Percentiles rank a stretch among this genome's conserved stretches.
Evolutionary conservation across 2,888 invertebrate species (phyloP).

Genomic region (Scaptomyza parva): DNA sequence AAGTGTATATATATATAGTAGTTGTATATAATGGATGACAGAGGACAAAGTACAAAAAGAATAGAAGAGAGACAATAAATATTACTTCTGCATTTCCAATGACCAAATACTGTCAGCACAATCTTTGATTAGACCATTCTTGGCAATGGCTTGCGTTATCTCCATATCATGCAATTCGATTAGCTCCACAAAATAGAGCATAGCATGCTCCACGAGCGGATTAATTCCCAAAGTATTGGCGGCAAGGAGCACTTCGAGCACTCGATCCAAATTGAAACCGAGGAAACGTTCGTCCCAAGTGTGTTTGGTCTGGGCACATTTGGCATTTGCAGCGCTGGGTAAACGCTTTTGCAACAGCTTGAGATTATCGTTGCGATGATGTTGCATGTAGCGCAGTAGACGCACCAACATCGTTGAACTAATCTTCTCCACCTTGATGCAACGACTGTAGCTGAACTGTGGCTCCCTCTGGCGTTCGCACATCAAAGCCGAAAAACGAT

Average conservation of each 20-base stretch:
- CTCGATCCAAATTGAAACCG: conserved; percentile 7
- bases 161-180: conserved; percentile 14
- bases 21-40: no score
- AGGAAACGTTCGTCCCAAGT: conserved; percentile 53
- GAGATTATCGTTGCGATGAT: conserved; percentile 34
- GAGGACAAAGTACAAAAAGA: neutral
- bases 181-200: conserved; percentile 28
- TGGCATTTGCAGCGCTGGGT: conserved; percentile 13
- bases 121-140: neutral
- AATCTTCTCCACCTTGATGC: conserved; percentile 36
- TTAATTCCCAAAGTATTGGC: conserved; percentile 44
- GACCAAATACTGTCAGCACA: neutral
- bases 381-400: conserved; percentile 53
- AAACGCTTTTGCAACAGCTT: conserved; percentile 1
- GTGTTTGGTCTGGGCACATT: neutral
- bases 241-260: conserved; percentile 48
- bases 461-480: conserved; percentile 10
- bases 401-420: conserved; percentile 36
- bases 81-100: neutral
- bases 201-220: conserved; percentile 35
- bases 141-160: neutral
- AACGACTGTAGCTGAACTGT: conserved; percentile 1
- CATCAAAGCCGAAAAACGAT: conserved; percentile 34
- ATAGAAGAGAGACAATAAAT: neutral
- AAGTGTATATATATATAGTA: neutral